A percentile compares a stretch with the other conserved stretches of the same genome.
Evolutionary conservation across 1,140 invertebrate genomes (phyloP).

Genomic region (Cyclargus thomasi): DNA sequence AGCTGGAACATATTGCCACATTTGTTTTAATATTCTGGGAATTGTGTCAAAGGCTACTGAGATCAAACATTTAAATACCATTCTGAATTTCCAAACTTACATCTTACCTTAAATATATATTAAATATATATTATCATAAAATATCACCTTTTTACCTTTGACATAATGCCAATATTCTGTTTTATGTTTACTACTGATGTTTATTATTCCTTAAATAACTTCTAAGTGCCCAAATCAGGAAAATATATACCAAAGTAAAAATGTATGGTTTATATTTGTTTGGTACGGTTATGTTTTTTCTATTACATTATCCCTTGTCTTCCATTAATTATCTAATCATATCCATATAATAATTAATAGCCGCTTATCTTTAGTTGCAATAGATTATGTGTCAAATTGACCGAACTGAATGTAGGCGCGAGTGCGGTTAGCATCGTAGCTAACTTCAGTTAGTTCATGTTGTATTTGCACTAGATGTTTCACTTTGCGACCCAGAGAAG

Average conservation of each 20-base stretch:
- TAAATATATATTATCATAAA: too few species aligned
- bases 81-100: background rate
- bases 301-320: slow-evolving; percentile 5
- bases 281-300: background rate
- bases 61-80: background rate
- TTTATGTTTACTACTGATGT: background rate
- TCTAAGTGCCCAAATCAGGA: background rate
- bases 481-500: background rate
- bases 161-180: background rate
- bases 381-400: background rate
- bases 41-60: background rate
- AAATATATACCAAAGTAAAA: background rate
- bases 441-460: background rate
- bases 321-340: slow-evolving; percentile 14
- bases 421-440: background rate
- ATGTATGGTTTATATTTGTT: background rate
- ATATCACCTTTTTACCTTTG: background rate
- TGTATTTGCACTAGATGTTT: background rate
- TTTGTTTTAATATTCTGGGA: background rate
- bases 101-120: too few species aligned
- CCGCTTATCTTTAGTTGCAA: slow-evolving; percentile 5
- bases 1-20: background rate
- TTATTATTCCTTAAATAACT: background rate
- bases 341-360: slow-evolving; percentile 15
- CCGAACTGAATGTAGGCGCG: background rate